phyloP scores from a whole-genome alignment of 2,888 invertebrate species.

The Allacma fusca region DNA sequence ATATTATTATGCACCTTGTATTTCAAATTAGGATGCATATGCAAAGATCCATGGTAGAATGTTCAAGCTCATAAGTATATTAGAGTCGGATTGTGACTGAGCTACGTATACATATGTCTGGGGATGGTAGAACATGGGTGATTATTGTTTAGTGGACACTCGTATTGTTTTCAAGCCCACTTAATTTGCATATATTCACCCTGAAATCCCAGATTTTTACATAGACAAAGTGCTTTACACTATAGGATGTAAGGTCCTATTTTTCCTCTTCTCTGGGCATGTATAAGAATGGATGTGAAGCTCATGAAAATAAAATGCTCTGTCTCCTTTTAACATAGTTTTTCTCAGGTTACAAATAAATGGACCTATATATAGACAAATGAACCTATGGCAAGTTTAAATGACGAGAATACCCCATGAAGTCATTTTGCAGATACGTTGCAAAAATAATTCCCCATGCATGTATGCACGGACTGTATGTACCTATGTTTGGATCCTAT shows the following conservation, averaged over 20 bases:
- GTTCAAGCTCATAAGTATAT: too few relatives aligned
- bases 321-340: neutral
- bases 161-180: conserved; percentile 1
- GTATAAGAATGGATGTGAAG: too few relatives aligned
- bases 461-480: neutral
- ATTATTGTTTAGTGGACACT: neutral
- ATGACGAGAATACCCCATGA: too few relatives aligned
- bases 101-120: too few relatives aligned
- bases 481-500: too few relatives aligned
- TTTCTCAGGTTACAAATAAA: neutral
- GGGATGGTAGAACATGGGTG: too few relatives aligned
- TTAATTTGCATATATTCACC: conserved; percentile 37
- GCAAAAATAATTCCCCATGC: neutral
- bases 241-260: neutral
- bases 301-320: too few relatives aligned
- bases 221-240: neutral
- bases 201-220: conserved; percentile 21
- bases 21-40: neutral
- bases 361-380: neutral
- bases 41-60: neutral
- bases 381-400: too few relatives aligned
- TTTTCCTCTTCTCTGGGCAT: too few relatives aligned
- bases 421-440: too few relatives aligned
- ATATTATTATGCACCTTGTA: too few relatives aligned
- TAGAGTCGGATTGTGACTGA: too few relatives aligned